Percentiles rank a stretch among this genome's conserved stretches.
Evolutionary conservation across 2,888 invertebrate genomes (phyloP).

Genomic region (Pandemis corylana): DNA sequence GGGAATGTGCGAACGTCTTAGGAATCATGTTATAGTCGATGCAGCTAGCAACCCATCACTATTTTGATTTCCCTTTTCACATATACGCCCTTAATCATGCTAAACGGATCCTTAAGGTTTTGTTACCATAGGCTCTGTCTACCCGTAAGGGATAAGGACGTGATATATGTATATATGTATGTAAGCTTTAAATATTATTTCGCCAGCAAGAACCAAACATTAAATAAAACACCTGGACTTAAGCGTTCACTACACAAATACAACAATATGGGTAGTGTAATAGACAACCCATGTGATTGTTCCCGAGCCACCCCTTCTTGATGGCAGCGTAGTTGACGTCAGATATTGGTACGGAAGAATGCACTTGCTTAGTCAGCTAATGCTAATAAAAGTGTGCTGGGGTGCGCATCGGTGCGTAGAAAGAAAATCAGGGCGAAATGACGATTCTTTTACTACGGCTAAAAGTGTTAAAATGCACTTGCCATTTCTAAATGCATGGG

Average conservation of each 20-base stretch:
- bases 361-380: constrained; percentile 74
- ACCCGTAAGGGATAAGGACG: too few relatives aligned
- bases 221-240: not conserved
- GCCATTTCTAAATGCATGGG: constrained; percentile 33
- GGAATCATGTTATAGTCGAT: too few relatives aligned
- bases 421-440: constrained; percentile 47
- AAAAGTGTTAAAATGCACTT: constrained; percentile 33
- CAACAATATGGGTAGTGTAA: not conserved
- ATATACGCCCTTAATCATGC: too few relatives aligned
- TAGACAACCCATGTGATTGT: not conserved
- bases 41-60: too few relatives aligned
- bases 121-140: too few relatives aligned
- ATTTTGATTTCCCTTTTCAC: too few relatives aligned
- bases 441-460: constrained; percentile 12
- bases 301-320: not conserved
- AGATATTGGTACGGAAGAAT: constrained; percentile 45
- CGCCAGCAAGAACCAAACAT: not conserved
- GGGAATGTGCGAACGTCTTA: too few relatives aligned
- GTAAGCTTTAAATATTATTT: not conserved
- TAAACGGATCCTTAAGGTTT: too few relatives aligned
- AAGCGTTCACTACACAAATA: not conserved
- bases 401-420: constrained; percentile 63
- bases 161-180: too few relatives aligned
- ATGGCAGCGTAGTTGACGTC: constrained; percentile 14
- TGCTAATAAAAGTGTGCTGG: constrained; percentile 68